These are phyloP conservation scores for Anthopleura sola DNA, from an alignment of 64 coral and sea anemone species.

Conservation along the genomic window DNA sequence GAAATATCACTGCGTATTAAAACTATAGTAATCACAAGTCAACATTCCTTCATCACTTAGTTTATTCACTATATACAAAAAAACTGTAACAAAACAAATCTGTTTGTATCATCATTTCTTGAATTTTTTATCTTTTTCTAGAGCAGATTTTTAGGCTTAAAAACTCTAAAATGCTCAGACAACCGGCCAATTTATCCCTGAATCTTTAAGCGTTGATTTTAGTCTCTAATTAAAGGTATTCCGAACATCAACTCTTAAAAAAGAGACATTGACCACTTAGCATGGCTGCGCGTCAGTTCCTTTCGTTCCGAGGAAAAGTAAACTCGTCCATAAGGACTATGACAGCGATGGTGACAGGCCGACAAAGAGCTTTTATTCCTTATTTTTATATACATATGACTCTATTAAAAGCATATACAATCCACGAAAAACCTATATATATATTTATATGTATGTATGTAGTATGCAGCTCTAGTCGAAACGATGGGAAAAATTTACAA, in stretches of 20 bases:
- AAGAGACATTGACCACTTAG: background rate
- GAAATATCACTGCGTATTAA: background rate
- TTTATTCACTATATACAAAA: background rate
- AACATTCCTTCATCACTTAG: slow-evolving; percentile 2
- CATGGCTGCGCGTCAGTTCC: background rate
- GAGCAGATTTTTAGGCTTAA: background rate
- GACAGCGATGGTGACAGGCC: background rate
- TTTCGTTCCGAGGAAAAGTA: background rate
- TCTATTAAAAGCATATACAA: background rate
- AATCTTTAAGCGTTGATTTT: background rate
- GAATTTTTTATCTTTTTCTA: background rate
- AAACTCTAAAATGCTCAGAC: background rate
- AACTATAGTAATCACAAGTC: background rate
- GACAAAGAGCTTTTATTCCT: background rate
- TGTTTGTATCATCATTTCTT: background rate
- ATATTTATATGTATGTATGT: too few species aligned
- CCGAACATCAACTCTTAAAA: background rate
- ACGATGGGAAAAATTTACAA: too few species aligned
- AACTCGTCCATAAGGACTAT: background rate
- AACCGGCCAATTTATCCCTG: background rate
- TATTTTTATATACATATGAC: background rate
- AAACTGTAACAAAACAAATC: background rate
- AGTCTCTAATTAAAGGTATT: background rate
- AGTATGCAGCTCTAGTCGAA: too few species aligned
- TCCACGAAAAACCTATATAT: background rate